A percentile compares a stretch with the other conserved stretches of the same genome.
phyloP scores from a whole-genome alignment of 2,797 vertebrate genomes.

The Enteromius paludinosus region DNA sequence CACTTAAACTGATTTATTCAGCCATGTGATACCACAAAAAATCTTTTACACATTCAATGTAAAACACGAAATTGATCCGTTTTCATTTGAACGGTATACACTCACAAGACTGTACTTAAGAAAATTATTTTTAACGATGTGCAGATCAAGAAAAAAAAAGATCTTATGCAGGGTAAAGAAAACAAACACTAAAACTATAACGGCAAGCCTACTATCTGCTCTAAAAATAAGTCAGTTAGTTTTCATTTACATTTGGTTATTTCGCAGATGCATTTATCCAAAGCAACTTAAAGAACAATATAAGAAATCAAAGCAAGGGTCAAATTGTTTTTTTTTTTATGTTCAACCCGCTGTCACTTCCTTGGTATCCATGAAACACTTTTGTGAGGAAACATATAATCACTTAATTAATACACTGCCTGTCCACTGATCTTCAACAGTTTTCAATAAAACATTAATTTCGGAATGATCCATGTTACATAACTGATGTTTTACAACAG shows the following conservation, averaged over 20 bases:
- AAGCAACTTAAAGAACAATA: not conserved
- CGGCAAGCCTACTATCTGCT: not conserved
- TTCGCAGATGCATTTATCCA: not conserved
- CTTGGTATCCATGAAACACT: not conserved
- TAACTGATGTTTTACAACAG: not conserved
- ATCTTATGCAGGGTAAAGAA: too few relatives aligned
- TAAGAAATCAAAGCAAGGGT: not conserved
- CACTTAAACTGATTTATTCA: not conserved
- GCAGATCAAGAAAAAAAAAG: too few relatives aligned
- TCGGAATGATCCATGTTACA: not conserved
- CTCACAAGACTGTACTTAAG: too few relatives aligned
- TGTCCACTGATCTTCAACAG: not conserved
- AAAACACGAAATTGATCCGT: not conserved
- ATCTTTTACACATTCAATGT: not conserved
- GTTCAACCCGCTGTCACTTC: not conserved
- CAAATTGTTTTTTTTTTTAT: not conserved
- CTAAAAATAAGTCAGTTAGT: not conserved
- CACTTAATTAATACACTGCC: not conserved
- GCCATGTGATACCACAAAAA: not conserved
- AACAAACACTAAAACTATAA: too few relatives aligned
- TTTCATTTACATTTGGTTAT: not conserved
- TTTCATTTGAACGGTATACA: too few relatives aligned
- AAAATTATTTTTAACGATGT: too few relatives aligned
- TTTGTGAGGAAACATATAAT: not conserved
- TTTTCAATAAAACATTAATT: not conserved